These are phyloP conservation scores for Xyrichtys novacula DNA, from an alignment of 2,797 vertebrate genomes.

Conservation along the genomic window DNA sequence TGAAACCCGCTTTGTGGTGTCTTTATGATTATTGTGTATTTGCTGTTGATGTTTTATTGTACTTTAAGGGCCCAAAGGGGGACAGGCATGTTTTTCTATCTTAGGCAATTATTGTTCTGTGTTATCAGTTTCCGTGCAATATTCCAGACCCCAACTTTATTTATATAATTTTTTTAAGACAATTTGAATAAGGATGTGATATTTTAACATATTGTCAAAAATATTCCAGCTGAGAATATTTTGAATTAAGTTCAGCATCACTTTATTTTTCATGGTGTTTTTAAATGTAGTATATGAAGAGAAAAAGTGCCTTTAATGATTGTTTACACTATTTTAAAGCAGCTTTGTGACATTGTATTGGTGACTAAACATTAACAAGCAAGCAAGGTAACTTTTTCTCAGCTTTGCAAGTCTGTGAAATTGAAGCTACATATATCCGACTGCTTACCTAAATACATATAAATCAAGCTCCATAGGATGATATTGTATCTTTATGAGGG, in stretches of 20 bases:
- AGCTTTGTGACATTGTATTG: constrained; percentile 21
- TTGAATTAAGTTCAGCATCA: background rate
- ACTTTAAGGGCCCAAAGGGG: background rate
- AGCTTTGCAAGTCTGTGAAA: constrained; percentile 9
- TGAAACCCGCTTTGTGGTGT: background rate
- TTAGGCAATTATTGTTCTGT: background rate
- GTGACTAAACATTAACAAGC: constrained; percentile 15
- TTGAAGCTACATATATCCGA: constrained; percentile 9
- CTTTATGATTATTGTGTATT: background rate
- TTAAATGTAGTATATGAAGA: background rate
- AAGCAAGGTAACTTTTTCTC: constrained; percentile 3
- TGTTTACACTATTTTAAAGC: constrained; percentile 14
- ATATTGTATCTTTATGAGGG: background rate
- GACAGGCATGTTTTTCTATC: background rate
- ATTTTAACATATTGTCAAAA: background rate
- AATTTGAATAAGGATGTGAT: background rate
- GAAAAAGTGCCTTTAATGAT: background rate
- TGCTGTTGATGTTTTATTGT: background rate
- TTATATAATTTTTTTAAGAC: background rate
- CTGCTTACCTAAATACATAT: background rate
- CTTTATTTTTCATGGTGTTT: background rate
- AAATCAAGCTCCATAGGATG: constrained; percentile 4
- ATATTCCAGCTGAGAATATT: background rate
- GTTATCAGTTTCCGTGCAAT: background rate
- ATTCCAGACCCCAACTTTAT: background rate